phyloP scores from a whole-genome alignment of 2,888 invertebrate genomes.

The Arge pagana region DNA sequence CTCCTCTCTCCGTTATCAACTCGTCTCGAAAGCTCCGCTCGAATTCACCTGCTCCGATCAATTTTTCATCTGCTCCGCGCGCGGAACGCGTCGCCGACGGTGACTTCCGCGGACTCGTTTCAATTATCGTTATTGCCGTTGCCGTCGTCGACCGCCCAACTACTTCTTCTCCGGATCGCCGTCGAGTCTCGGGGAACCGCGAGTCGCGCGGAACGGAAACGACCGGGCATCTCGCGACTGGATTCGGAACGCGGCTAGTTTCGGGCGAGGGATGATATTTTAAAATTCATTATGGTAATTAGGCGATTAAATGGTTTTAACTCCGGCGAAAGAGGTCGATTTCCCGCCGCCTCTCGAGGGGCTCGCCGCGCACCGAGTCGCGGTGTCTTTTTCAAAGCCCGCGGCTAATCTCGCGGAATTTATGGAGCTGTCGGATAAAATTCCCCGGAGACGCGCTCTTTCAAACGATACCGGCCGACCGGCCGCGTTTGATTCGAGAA shows the following conservation, averaged over 20 bases:
- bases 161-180: no score
- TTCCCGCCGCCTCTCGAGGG: background rate
- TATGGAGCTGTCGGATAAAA: conserved; percentile 47
- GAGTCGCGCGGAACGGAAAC: background rate
- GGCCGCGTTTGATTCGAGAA: conserved; percentile 46
- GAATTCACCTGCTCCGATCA: no score
- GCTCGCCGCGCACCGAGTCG: background rate
- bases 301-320: conserved; percentile 8
- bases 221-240: no score
- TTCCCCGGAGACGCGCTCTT: conserved; percentile 23
- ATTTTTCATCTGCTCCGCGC: no score
- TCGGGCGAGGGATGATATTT: background rate
- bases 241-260: no score
- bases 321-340: background rate
- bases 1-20: no score
- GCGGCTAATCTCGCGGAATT: conserved; percentile 49
- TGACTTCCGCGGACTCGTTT: no score
- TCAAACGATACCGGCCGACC: conserved; percentile 27
- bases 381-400: conserved; percentile 29
- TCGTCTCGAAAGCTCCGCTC: no score
- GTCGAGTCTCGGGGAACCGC: no score
- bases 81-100: no score
- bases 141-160: no score
- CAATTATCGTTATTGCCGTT: no score
- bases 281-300: conserved; percentile 9